Evolutionary conservation across 2,888 invertebrate genomes (phyloP).

Genomic region (Micropterix aruncella): DNA sequence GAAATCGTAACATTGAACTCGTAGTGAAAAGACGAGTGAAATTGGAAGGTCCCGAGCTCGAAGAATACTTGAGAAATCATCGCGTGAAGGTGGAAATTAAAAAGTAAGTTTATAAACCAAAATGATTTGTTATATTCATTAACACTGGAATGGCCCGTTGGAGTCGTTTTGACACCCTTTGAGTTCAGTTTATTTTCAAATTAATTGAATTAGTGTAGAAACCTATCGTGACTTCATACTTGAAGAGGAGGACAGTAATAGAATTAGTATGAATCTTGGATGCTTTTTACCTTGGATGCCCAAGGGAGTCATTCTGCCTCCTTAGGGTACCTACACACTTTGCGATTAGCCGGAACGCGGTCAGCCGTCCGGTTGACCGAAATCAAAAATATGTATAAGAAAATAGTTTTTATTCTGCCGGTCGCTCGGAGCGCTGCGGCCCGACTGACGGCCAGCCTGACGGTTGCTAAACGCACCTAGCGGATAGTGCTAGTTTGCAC

Average conservation of each 20-base stretch:
- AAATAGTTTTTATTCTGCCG: conserved; percentile 10
- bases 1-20: conserved; percentile 56
- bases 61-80: conserved; percentile 57
- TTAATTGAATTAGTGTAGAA: too few species aligned
- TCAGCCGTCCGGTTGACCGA: conserved; percentile 14
- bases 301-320: too few species aligned
- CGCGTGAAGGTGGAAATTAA: conserved; percentile 29
- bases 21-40: conserved; percentile 55
- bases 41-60: conserved; percentile 64
- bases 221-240: too few species aligned
- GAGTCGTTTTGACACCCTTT: too few species aligned
- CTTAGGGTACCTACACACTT: too few species aligned
- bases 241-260: too few species aligned
- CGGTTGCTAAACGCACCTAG: conserved; percentile 8
- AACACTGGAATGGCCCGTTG: too few species aligned
- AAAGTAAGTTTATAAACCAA: conserved; percentile 26
- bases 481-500: too few species aligned
- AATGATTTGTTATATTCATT: conserved; percentile 7
- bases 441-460: conserved; percentile 10
- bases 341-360: too few species aligned
- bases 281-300: too few species aligned
- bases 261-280: too few species aligned
- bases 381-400: conserved; percentile 8
- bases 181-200: too few species aligned
- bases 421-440: conserved; percentile 10